Evolutionary conservation across 2,888 invertebrate species (phyloP), one percentile per base, ranked within the genome.

Genomic region (Acronicta leporina): DNA sequence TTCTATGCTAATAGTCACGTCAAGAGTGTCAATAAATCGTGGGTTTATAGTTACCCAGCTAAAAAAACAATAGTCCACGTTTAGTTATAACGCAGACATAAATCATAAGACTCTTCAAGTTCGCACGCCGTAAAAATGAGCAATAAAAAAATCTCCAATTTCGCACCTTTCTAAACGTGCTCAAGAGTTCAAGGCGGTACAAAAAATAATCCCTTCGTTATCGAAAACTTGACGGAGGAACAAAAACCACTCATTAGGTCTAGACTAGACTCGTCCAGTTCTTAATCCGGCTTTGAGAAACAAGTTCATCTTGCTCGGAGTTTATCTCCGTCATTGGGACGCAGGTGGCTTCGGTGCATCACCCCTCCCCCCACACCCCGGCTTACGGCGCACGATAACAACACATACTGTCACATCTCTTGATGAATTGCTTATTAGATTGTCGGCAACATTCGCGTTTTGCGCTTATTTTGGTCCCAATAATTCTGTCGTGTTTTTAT

Each of bases 371-470:
- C 63, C 44, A 33, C 50, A 59, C 64, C 64, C 38, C 60, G 60
- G 55, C 73, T 73, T 68, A 71, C 81, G 78, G 75, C 69, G 55
- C 67, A 80, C 86, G 88, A 88, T 88, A 91, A 90, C 90, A 91
- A 90, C 90, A 90, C 83, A 85, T 79, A 88, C 89, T 90, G 91
- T 92, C 92, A 91, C 90, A 88, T 86, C 83, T 68, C 82, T 82
- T 92, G 92, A 92, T 92, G 92, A 92, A 92, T 92, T 89, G 90
- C 89, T 90, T 90, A 91, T 92, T 91, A 91, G 88, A 88, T 90
- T 88, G 89, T 89, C 88, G 82, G 82, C 82, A 82, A 59, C 81
- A 83, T 81, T 79, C 77, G 66, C 82, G 82, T 87, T 87, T 86
- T 85, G 84, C 80, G 77, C 84, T 86, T 86, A 84, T 87, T 87